Evolutionary conservation across 1,140 invertebrate genomes (phyloP).

Genomic region (Protaetia brevitarsis): DNA sequence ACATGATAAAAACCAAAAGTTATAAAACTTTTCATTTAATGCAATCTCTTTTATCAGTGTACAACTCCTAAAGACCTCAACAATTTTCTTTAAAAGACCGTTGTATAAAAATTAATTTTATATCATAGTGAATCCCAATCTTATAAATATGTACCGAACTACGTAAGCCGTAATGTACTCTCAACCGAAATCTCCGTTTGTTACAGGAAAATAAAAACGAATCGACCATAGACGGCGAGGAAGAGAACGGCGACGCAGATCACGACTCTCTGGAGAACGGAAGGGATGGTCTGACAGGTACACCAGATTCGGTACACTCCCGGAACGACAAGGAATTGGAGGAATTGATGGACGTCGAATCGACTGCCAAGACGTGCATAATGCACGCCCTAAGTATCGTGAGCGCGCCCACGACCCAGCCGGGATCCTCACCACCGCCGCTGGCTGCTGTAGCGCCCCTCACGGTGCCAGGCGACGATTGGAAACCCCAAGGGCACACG

Average conservation of each 20-base stretch:
- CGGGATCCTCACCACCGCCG: conserved; percentile 43
- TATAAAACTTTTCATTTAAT: too few relatives aligned
- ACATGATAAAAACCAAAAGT: too few relatives aligned
- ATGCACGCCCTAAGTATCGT: conserved; percentile 47
- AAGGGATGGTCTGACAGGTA: conserved; percentile 42
- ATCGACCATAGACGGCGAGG: conserved; percentile 32
- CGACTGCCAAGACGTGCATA: conserved; percentile 44
- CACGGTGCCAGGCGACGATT: conserved; percentile 38
- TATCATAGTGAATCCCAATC: too few relatives aligned
- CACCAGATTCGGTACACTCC: conserved; percentile 44
- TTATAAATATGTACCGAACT: too few relatives aligned
- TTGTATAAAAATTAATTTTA: too few relatives aligned
- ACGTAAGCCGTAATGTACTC: too few relatives aligned
- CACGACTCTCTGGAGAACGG: conserved; percentile 46
- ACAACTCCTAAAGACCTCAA: too few relatives aligned
- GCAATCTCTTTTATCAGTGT: too few relatives aligned
- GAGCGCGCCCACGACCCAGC: conserved; percentile 42
- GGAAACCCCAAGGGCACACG: conserved; percentile 44
- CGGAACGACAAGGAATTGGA: conserved; percentile 47
- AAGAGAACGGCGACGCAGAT: conserved; percentile 42
- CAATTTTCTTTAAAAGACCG: too few relatives aligned
- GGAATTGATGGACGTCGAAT: conserved; percentile 45
- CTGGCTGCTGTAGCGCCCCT: conserved; percentile 43
- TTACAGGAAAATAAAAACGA: conserved; percentile 44
- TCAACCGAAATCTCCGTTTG: conserved; percentile 25